Evolutionary conservation across 2,888 invertebrate species (phyloP), one percentile per base, ranked within the genome.

Genomic region (Polydrusus cervinus): DNA sequence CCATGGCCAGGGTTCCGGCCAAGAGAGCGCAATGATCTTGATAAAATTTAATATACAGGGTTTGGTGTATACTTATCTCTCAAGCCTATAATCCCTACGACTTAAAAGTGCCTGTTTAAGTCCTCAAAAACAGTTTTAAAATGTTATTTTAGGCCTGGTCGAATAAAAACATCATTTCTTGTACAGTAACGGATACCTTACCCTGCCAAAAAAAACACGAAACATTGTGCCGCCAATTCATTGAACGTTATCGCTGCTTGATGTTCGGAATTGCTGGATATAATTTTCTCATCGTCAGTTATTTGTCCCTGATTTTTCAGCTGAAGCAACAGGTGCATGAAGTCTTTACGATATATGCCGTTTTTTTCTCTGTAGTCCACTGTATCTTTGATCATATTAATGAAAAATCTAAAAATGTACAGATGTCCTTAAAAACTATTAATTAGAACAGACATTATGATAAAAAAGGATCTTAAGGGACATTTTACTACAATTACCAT

Each of bases 251-350:
- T 60, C 14, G 57, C 57, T 11, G 57, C 38, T 16, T 9, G 6
- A 79, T 90, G 81, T 78, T 87, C 89, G 13, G 49, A 18, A 18
- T 18, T 67, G 11, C 34, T 16, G 13, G 14, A 20, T 1, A 13
- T 14, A 25, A 14, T 55, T 18, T n/a, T 55, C 55, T 40, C 55
- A 9, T 38, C 38, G n/a, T 47, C 38, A 18, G 18, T 16, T 14
- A 20, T 13, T 10, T 49, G n/a, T 11, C 49, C 55, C 13, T 64
- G 51, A 45, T 62, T 57, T 40, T 71, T 75, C 8, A 66, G 13
- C 14, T 71, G 45, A 0, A 75, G 14, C 45, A 75, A 25, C 11
- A 75, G 43, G 13, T 75, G 51, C 66, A 75, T 71, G 13, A 75
- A 66, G 30, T 75, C 75, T 9, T 75, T 75, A 14, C 75, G 16